Percentiles rank a stretch among this genome's conserved stretches.
phyloP scores from a whole-genome alignment of 2,113 vertebrate species.

The Nanorana parkeri region DNA sequence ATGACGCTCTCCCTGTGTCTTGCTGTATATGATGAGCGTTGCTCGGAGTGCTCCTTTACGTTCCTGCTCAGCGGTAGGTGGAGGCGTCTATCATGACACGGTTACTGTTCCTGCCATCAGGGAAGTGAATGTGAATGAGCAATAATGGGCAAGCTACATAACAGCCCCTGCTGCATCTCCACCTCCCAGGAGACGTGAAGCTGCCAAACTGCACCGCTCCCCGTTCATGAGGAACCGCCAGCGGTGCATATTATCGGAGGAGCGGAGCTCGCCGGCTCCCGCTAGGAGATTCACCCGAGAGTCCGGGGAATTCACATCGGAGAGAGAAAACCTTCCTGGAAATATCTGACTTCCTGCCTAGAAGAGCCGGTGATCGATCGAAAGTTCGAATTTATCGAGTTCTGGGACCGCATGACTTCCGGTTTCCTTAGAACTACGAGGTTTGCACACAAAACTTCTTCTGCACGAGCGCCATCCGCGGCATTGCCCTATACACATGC shows the following conservation, averaged over 20 bases:
- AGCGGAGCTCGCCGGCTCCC: conserved; percentile 56
- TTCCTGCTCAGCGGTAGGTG: no score
- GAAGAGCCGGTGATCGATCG: no score
- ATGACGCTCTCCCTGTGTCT: no score
- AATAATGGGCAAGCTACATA: conserved; percentile 41
- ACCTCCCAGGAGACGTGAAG: conserved; percentile 33
- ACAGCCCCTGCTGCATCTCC: neutral
- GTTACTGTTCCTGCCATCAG: conserved; percentile 29
- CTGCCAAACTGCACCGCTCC: neutral
- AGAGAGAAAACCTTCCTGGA: neutral
- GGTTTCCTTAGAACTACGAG: no score
- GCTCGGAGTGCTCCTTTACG: no score
- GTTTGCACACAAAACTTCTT: no score
- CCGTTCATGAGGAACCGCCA: conserved; percentile 47
- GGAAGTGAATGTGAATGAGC: conserved; percentile 12
- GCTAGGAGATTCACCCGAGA: conserved; percentile 52
- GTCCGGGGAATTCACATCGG: neutral
- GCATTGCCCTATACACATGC: no score
- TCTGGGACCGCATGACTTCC: no score
- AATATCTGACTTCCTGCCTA: neutral
- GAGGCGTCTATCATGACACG: conserved; percentile 19
- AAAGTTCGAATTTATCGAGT: no score
- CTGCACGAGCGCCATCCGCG: no score
- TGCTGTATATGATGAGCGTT: no score
- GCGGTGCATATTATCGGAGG: neutral